These are phyloP conservation scores for Hippocampus mohnikei DNA, from an alignment of 2,113 vertebrate genomes.

Conservation along the genomic window DNA sequence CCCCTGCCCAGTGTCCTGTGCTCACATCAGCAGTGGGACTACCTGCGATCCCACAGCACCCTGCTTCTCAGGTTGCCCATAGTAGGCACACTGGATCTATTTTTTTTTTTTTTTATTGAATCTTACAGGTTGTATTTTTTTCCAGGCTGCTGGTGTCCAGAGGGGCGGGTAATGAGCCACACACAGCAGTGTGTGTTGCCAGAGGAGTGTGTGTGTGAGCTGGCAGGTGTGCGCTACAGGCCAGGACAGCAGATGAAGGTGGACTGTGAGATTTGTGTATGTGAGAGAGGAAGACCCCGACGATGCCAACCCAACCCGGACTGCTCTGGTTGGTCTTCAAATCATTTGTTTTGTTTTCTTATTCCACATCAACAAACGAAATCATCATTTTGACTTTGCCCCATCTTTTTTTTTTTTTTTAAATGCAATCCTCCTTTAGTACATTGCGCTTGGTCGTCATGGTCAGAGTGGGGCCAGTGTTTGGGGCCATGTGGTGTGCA, in stretches of 20 bases:
- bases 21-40: constrained; percentile 65
- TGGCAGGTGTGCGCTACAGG: constrained; percentile 67
- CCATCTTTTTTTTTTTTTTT: constrained; percentile 2
- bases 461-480: constrained; percentile 87
- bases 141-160: constrained; percentile 84
- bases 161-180: constrained; percentile 73
- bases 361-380: background rate
- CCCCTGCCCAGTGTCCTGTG: constrained; percentile 82
- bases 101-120: background rate
- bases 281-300: constrained; percentile 74
- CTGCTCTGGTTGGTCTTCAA: constrained; percentile 73
- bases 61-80: constrained; percentile 76
- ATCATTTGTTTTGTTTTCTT: background rate
- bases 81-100: background rate
- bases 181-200: constrained; percentile 71
- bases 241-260: constrained; percentile 75
- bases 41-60: constrained; percentile 52
- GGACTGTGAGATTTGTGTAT: constrained; percentile 80
- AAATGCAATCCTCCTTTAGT: constrained; percentile 58
- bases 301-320: constrained; percentile 76
- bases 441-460: constrained; percentile 85
- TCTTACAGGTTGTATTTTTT: background rate
- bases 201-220: constrained; percentile 75
- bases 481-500: constrained; percentile 82
- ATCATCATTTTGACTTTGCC: background rate